Conservation (phyloP, 2,113 vertebrate species). For the Tautogolabrus adspersus region DNA sequence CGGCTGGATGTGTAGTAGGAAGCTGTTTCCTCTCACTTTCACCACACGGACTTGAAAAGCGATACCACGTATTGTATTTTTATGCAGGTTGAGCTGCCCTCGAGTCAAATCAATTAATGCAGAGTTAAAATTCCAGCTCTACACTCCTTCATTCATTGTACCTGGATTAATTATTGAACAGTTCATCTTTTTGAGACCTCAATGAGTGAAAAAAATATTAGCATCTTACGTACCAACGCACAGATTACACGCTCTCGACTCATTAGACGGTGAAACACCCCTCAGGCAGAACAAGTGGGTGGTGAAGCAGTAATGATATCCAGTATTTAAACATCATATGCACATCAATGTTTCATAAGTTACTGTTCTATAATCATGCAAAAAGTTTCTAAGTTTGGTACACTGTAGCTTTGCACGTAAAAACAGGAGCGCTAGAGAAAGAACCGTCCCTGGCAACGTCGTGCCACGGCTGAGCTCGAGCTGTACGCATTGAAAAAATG, state of each 20-base stretch:
- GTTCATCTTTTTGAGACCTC: neutral
- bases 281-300: conserved; percentile 9
- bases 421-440: conserved; percentile 1
- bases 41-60: neutral
- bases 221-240: neutral
- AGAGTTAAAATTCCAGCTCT: neutral
- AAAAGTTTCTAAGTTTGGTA: conserved; percentile 7
- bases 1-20: neutral
- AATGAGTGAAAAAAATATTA: neutral
- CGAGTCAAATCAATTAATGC: neutral
- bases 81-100: neutral
- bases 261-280: neutral
- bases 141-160: neutral
- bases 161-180: neutral
- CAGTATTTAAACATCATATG: conserved; percentile 22
- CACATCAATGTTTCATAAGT: conserved; percentile 1
- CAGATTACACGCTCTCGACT: neutral
- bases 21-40: neutral
- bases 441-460: conserved; percentile 38
- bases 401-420: neutral
- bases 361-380: conserved; percentile 12
- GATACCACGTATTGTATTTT: neutral
- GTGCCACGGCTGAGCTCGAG: conserved; percentile 12
- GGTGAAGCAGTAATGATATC: conserved; percentile 5
- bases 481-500: conserved; percentile 9